Evolutionary conservation across 2,113 vertebrate species (phyloP).

Genomic region (Scomber scombrus): DNA sequence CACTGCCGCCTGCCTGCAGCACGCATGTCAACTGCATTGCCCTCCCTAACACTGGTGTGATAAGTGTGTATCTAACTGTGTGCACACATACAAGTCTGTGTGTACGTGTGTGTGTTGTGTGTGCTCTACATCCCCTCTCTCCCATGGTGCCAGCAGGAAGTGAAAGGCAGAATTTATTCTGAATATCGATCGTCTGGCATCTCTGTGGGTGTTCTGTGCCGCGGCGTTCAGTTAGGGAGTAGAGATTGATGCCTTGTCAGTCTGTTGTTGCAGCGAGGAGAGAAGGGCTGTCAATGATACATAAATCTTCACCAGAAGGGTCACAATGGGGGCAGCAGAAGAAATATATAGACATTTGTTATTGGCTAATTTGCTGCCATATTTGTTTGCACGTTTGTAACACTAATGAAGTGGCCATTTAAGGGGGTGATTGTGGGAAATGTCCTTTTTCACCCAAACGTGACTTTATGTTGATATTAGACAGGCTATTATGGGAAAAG

Average conservation of each 20-base stretch:
- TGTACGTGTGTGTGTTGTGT: conserved; percentile 3
- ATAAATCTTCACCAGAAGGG: conserved; percentile 58
- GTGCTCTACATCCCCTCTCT: conserved; percentile 4
- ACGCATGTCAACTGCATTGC: conserved; percentile 60
- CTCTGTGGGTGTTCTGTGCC: conserved; percentile 60
- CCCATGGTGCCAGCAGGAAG: conserved; percentile 49
- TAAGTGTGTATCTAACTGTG: conserved; percentile 3
- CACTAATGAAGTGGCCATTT: conserved; percentile 31
- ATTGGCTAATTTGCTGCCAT: conserved; percentile 35
- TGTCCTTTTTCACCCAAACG: not conserved
- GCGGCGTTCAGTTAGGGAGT: conserved; percentile 37
- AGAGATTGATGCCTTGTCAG: conserved; percentile 73
- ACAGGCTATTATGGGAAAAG: not conserved
- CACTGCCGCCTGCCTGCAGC: conserved; percentile 51
- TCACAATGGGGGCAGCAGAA: conserved; percentile 38
- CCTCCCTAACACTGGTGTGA: conserved; percentile 30
- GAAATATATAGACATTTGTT: conserved; percentile 42
- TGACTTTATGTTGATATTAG: not conserved
- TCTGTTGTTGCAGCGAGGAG: conserved; percentile 55
- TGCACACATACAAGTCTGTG: not conserved
- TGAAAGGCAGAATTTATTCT: conserved; percentile 66
- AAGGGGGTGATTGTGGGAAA: not conserved
- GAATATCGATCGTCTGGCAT: conserved; percentile 72
- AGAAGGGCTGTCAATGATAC: conserved; percentile 51
- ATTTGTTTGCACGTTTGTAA: conserved; percentile 41